Base-by-base conservation (phyloP, 1,140 invertebrate species). In the Drosophila tsacasi region DNA sequence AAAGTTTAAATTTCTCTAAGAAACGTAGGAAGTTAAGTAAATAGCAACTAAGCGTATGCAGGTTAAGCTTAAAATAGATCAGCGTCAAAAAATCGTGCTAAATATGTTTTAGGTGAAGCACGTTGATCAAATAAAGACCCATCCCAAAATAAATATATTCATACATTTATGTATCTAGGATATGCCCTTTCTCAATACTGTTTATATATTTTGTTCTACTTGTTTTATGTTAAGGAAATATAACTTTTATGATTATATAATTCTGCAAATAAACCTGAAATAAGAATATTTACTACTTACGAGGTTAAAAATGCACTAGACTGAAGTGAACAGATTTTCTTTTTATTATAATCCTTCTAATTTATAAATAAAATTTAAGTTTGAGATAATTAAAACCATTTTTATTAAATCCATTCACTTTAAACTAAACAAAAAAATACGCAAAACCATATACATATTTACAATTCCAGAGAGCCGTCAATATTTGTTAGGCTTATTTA, bases 31-130 rank as follows among this genome's bases (percentile, higher is more conserved):
- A 25, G 15, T 19, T 35, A 42, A 52, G 54, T 60, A 73, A 73
- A 61, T 73, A 73, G 55, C 13, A 44, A 61, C 54, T 12, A 6
- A 42, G 27, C 23, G 21, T 3, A 59, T 50, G 12, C 9, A 23
- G 19, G 19, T 19, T n/a, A 0, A 1, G 8, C 27, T 46, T 52
- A 60, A 73, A 72, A 57, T 69, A 71, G 65, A 67, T 57, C 49
- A 39, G 12, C 19, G 10, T 5, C 8, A 5, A 12, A 25, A 9
- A 13, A 30, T 54, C 9, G 21, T 32, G 3, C 13, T 4, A 25
- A n/a, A 46, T 39, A 39, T 21, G 27, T 19, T 4, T 30, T 60
- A n/a, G 15, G 19, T 39, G 6, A 17, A 47, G 19, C 19, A 35
- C 8, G 9, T 57, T 23, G 13, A 9, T 15, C 9, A 27, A 37